Evolutionary conservation across 2,113 vertebrate species (phyloP), one percentile per base, ranked within the genome.

Genomic region (Kryptolebias marmoratus): DNA sequence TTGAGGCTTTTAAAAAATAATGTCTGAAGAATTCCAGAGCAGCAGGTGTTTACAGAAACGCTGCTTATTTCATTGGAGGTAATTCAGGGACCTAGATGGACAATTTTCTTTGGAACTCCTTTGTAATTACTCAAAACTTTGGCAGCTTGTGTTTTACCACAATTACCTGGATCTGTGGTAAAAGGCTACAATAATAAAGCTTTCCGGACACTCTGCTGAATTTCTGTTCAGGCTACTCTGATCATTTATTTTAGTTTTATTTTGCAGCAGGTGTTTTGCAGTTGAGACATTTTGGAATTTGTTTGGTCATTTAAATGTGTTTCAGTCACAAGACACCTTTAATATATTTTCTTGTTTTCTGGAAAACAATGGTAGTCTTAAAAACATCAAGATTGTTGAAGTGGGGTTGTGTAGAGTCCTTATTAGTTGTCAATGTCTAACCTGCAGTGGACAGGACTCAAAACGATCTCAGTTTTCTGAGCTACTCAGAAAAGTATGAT

Each of bases 91-190:
- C 53, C n/a, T n/a, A 1, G 13, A 9, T 42, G 14, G 32, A 53
- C 6, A 30, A 36, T 70, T 71, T 32, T 50, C 42, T 67, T 73
- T 75, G 16, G 44, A 79, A 22, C 14, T 69, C 13, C 13, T 61
- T 9, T 42, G 14, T 32, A n/a, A 27, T 45, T n/a, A 73, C 52
- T 77, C 31, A 39, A 71, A 64, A 58, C 42, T 39, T 28, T 60
- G 64, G n/a, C 52, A 67, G n/a, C 11, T 45, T 9, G 13, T 53
- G 44, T 12, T 16, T 59, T n/a, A 9, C 18, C 31, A 45, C 1
- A 18, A 54, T 67, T 63, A 30, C 22, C 4, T 69, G 39, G 36
- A 13, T 56, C 14, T 63, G 54, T 28, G 47, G 27, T 3, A 18
- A 80, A 61, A n/a, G 32, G 36, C 49, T 36, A 4, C 4, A 64